Base-by-base conservation (phyloP, 1,140 invertebrate species). In the Drosophila obscura region DNA sequence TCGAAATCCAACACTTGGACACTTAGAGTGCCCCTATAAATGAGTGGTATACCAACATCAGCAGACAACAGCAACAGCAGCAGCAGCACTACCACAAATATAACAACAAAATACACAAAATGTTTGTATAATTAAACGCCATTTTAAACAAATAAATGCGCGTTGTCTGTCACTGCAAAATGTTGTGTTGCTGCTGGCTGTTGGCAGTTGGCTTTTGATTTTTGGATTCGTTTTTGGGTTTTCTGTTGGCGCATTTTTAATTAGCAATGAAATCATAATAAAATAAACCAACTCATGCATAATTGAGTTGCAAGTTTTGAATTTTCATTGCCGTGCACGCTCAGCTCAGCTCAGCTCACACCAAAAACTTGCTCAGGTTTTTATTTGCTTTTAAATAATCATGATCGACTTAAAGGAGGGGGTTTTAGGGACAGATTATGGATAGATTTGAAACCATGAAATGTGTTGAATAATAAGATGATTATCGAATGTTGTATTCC, bases 61-160 rank as follows among this genome's bases (percentile, higher is more conserved):
- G 41, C 26, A 50, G 45, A 66, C 46, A 52, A 57, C 43, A 75
- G 60, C 49, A 39, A 19, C 19, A 19, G 19, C 19, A 19, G 43
- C 58, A 64, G 60, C 60, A 44, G 44, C 46, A 76, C 39, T 57
- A 67, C n/a, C 59, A 60, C 35, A 13, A 39, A 9, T 5, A 46
- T 22, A 39, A 28, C 49, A 56, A 56, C 49, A 69, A 57, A 68
- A 51, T 19, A 69, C 58, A 43, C 65, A 58, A 73, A 60, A 77
- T 80, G 76, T 87, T 89, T 83, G 84, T 77, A 89, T 83, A 89
- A 88, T 83, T 80, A 89, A 88, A 89, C 65, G 78, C 69, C 74
- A 87, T 81, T 87, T 87, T 81, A 75, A 87, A 81, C 65, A 81
- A 87, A 87, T 87, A 80, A 84, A 77, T 77, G 60, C 67, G 63